Evolutionary conservation across 2,797 vertebrate species (phyloP).

Genomic region (Gorsachius magnificus): DNA sequence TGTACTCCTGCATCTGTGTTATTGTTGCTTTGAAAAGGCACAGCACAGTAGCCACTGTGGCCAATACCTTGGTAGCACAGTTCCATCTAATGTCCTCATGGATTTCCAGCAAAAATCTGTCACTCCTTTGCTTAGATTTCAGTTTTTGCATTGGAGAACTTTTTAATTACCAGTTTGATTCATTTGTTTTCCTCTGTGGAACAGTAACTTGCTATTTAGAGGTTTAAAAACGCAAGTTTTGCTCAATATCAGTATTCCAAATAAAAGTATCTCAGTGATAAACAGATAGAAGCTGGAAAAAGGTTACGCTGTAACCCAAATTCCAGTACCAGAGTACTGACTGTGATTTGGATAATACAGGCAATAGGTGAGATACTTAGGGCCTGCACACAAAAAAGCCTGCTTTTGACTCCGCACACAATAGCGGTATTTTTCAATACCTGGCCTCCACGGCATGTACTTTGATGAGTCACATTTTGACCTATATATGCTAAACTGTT

Average conservation of each 20-base stretch:
- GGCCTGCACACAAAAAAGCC: neutral
- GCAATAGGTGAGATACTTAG: neutral
- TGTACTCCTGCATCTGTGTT: neutral
- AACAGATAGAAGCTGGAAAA: neutral
- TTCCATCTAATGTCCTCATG: neutral
- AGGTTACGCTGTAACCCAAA: neutral
- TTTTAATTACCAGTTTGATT: neutral
- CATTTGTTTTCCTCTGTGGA: neutral
- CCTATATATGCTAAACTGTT: neutral
- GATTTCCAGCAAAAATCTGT: neutral
- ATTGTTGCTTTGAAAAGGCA: neutral
- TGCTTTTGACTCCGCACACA: neutral
- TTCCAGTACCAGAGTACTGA: neutral
- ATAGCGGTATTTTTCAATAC: neutral
- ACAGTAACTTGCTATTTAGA: neutral
- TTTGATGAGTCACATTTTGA: conserved; percentile 7
- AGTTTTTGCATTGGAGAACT: neutral
- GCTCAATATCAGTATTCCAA: neutral
- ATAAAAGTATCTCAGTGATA: neutral
- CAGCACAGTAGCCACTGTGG: neutral
- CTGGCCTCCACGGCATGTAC: neutral
- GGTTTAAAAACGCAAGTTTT: neutral
- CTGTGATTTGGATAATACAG: neutral
- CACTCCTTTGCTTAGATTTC: neutral
- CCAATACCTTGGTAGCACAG: neutral